Evolutionary conservation across 2,888 invertebrate species (phyloP).

Genomic region (Stenodema calcarata): DNA sequence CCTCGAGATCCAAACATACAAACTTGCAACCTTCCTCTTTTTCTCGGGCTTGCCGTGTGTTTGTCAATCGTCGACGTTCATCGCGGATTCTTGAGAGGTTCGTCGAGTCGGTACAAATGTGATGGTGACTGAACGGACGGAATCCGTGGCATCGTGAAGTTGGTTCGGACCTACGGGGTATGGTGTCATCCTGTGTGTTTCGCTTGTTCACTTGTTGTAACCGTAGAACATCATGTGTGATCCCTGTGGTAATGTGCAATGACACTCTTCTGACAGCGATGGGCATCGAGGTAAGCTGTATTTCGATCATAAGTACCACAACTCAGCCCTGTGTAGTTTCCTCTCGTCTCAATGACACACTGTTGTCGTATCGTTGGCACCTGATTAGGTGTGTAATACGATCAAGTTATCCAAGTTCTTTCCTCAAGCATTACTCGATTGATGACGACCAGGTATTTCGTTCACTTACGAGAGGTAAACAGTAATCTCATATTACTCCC

Average conservation of each 20-base stretch:
- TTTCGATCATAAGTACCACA: not conserved
- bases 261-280: not conserved
- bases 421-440: too few species aligned
- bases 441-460: too few species aligned
- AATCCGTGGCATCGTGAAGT: not conserved
- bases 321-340: not conserved
- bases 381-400: too few species aligned
- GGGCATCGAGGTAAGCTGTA: not conserved
- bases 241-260: not conserved
- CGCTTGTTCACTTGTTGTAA: not conserved
- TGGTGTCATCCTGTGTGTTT: not conserved
- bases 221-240: not conserved
- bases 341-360: too few species aligned
- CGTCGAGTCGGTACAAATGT: too few species aligned
- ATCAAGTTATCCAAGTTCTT: too few species aligned
- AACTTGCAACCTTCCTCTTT: not conserved
- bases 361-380: too few species aligned
- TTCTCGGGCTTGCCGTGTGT: not conserved
- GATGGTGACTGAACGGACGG: not conserved
- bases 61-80: not conserved
- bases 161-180: not conserved
- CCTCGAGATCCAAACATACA: not conserved
- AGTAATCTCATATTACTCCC: too few species aligned
- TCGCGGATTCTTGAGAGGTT: not conserved
- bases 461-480: too few species aligned